These are phyloP conservation scores for Abramis brama DNA, from an alignment of 2,113 vertebrate genomes.

Conservation along the genomic window DNA sequence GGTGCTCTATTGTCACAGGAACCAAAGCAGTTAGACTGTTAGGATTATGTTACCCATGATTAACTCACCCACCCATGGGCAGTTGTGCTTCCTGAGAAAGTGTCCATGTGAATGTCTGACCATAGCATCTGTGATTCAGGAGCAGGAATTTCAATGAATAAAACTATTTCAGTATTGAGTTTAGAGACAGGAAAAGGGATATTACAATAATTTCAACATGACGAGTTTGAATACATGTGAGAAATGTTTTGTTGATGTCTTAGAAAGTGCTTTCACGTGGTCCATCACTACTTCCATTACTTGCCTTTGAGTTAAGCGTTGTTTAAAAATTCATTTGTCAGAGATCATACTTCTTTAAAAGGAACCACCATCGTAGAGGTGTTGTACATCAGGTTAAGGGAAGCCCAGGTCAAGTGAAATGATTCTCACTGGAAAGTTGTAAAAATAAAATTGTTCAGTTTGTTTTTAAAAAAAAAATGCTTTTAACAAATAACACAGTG, in stretches of 20 bases:
- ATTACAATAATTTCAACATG: background rate
- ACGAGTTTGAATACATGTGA: conserved; percentile 11
- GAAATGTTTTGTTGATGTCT: background rate
- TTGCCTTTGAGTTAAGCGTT: background rate
- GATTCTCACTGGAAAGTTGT: background rate
- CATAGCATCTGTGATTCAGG: background rate
- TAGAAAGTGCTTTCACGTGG: background rate
- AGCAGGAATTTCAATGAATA: background rate
- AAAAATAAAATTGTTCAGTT: background rate
- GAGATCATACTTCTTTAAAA: background rate
- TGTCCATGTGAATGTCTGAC: conserved; percentile 6
- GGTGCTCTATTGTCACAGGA: conserved; percentile 10
- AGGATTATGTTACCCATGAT: conserved; percentile 26
- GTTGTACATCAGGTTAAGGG: background rate
- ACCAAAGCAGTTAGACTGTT: conserved; percentile 19
- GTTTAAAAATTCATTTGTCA: background rate
- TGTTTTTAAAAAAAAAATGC: conserved; percentile 1
- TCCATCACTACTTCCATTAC: background rate
- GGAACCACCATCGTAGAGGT: background rate
- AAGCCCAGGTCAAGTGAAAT: background rate
- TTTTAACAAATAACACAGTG: conserved; percentile 16
- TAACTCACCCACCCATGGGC: conserved; percentile 27
- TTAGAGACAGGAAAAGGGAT: background rate
- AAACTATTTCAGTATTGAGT: background rate
- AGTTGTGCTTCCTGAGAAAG: background rate